phyloP scores from a whole-genome alignment of 2,797 vertebrate genomes.

The Varecia variegata region DNA sequence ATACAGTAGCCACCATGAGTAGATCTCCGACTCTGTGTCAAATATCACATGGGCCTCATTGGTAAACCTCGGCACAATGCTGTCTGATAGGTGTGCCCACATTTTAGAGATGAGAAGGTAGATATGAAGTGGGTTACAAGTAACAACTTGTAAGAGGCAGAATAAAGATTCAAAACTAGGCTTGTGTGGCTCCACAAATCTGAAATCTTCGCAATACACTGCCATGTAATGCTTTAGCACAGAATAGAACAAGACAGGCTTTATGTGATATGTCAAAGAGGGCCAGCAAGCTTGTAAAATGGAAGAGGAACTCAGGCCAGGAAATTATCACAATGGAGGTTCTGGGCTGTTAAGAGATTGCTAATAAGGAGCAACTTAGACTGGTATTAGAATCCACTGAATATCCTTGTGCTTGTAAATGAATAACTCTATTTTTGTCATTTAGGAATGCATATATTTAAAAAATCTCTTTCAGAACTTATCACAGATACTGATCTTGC shows the following conservation, averaged over 20 bases:
- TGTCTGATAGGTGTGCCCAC: not conserved
- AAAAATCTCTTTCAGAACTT: not conserved
- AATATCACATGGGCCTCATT: accelerated
- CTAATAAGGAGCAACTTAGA: not conserved
- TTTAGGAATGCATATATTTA: not conserved
- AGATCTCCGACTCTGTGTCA: not conserved
- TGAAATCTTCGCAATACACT: not conserved
- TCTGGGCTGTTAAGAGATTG: not conserved
- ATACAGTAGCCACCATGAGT: not conserved
- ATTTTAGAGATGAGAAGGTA: not conserved
- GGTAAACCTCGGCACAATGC: not conserved
- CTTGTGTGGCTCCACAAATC: not conserved
- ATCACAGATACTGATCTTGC: not conserved
- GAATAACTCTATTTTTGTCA: not conserved
- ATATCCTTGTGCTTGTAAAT: not conserved
- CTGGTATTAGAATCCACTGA: not conserved
- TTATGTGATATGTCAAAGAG: not conserved
- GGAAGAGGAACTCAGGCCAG: not conserved
- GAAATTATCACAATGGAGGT: not conserved
- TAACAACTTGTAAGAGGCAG: not conserved
- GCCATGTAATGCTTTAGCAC: not conserved
- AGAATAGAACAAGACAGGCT: not conserved
- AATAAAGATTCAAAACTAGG: not conserved
- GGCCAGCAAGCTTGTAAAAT: not conserved
- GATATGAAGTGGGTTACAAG: not conserved